Evolutionary conservation across 2,797 vertebrate genomes (phyloP), one percentile per base, ranked within the genome.

Genomic region (Eidolon dupreanum): DNA sequence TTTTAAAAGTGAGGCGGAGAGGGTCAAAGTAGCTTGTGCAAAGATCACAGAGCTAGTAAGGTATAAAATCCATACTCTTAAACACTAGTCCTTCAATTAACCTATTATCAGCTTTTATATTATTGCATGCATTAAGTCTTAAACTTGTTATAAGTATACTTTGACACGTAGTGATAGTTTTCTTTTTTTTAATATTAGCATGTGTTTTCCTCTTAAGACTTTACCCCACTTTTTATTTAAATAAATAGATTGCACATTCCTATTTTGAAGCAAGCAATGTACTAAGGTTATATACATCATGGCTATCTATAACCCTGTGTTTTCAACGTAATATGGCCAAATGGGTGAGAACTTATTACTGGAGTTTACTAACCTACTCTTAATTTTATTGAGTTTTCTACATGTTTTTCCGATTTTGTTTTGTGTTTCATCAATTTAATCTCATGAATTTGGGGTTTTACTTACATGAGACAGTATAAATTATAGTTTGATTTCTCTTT

Each of bases 41-140:
- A 19, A 19, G 38, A 5, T 75, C 38, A 59, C 33, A 73, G 4
- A 89, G 26, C 33, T 77, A 65, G 20, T 90, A 68, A 82, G n/a
- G 26, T 77, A 74, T 38, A 79, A 87, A 77, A 73, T 70, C 81
- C 43, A 26, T 46, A 43, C 33, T 89, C 4, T 90, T 38, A 75
- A 94, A 77, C 22, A 78, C 3, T 61, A 63, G 4, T 65, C 33
- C 46, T 15, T 75, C 66, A 85, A 36, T 81, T 82, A 53, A 46
- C 24, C 36, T 92, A 22, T 75, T 68, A 49, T 7, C 36, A 51
- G 6, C 49, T n/a, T 93, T 92, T 78, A 49, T 82, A 73, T 82
- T 65, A 82, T 51, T 43, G 61, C 83, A 73, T 78, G 20, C 28
- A 46, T 96, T 93, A 49, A 78, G 13, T 49, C 31, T 96, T 82